phyloP scores from a whole-genome alignment of 2,888 invertebrate species.

The Cataglyphis albicans region DNA sequence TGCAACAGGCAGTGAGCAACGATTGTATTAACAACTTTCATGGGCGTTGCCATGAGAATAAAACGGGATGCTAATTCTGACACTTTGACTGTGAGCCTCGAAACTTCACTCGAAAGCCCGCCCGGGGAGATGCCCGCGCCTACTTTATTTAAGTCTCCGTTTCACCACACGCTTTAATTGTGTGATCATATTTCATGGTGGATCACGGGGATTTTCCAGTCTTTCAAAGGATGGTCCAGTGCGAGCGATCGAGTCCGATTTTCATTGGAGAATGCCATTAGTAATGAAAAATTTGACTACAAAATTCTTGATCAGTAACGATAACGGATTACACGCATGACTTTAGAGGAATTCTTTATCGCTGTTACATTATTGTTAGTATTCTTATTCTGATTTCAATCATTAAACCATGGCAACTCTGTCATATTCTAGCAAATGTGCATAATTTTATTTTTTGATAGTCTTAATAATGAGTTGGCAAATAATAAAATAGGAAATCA shows the following conservation, averaged over 20 bases:
- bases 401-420: not conserved
- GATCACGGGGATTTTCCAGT: not conserved
- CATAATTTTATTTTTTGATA: not conserved
- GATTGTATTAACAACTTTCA: conserved; percentile 72
- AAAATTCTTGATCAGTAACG: not conserved
- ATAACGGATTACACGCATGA: not conserved
- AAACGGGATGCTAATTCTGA: conserved; percentile 60
- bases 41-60: conserved; percentile 37
- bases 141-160: conserved; percentile 16
- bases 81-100: conserved; percentile 19
- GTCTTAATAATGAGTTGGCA: not conserved
- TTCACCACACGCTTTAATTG: conserved; percentile 22
- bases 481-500: not conserved
- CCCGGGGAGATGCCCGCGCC: not conserved
- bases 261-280: not conserved
- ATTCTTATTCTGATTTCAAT: not conserved
- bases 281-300: not conserved
- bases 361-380: not conserved
- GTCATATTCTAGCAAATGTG: not conserved
- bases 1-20: conserved; percentile 70
- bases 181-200: conserved; percentile 21
- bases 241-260: not conserved
- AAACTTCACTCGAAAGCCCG: conserved; percentile 15
- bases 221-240: not conserved
- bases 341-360: not conserved